Conservation (phyloP, 2,113 vertebrate genomes). For the Cebus imitator region DNA sequence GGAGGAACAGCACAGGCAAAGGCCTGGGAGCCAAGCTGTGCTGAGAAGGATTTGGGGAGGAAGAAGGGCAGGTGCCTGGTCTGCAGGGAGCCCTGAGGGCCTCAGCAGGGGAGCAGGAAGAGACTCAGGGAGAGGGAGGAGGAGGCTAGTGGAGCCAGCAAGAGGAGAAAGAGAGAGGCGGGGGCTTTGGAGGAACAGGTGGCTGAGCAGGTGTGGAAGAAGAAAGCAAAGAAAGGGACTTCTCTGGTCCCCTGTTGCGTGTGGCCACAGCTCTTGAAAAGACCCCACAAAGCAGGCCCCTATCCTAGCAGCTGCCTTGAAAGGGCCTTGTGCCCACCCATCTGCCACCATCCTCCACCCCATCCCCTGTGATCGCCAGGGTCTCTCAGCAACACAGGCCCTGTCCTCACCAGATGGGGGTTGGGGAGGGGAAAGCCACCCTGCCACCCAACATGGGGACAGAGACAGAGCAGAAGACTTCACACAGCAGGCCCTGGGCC, state of each 20-base stretch:
- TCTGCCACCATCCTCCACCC: neutral
- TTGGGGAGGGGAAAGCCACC: neutral
- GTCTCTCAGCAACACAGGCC: neutral
- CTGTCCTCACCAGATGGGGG: neutral
- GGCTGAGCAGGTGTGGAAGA: neutral
- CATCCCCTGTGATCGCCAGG: neutral
- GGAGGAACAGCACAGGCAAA: neutral
- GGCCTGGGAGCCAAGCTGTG: neutral
- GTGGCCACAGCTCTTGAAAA: neutral
- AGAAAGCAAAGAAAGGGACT: neutral
- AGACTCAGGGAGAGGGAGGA: neutral
- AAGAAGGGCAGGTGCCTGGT: too few relatives aligned
- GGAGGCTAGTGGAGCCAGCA: neutral
- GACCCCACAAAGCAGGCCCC: neutral
- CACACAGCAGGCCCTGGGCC: neutral
- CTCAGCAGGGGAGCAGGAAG: too few relatives aligned
- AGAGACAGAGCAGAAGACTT: neutral
- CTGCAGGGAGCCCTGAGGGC: neutral
- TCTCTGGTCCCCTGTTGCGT: neutral
- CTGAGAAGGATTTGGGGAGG: rapidly evolving
- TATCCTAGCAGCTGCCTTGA: neutral
- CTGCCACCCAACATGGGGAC: neutral
- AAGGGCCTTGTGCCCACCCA: neutral
- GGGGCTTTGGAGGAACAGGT: neutral
- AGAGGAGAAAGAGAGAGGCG: neutral